These are phyloP conservation scores for Onychostruthus taczanowskii DNA, from an alignment of 2,113 vertebrate species.

Conservation along the genomic window DNA sequence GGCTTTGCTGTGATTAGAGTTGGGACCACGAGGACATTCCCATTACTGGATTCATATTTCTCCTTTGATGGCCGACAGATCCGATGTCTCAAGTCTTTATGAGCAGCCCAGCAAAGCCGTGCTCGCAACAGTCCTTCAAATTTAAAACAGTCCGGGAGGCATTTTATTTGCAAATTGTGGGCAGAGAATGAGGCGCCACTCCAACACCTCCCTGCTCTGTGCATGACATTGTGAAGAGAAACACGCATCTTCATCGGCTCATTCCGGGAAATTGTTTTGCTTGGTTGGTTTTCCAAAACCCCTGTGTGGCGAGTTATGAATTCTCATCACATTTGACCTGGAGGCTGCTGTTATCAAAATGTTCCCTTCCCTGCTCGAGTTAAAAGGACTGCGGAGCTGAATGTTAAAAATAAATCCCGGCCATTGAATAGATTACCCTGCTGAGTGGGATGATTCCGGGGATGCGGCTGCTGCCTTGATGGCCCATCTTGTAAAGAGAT, in stretches of 20 bases:
- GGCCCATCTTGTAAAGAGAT: constrained; percentile 6
- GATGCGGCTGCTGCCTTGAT: not conserved
- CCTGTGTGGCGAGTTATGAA: not conserved
- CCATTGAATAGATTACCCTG: constrained; percentile 12
- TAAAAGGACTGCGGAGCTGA: constrained; percentile 24
- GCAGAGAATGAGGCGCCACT: not conserved
- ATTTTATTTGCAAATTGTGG: constrained; percentile 30
- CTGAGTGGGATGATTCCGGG: not conserved
- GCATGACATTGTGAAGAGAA: not conserved
- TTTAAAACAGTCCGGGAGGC: not conserved
- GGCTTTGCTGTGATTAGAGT: not conserved
- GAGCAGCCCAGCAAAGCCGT: not conserved
- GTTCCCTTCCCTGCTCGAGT: constrained; percentile 34
- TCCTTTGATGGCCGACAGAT: not conserved
- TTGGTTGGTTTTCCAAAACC: constrained; percentile 26
- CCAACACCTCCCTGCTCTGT: not conserved
- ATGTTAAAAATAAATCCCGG: constrained; percentile 29
- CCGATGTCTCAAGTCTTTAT: not conserved
- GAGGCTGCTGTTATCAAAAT: constrained; percentile 42
- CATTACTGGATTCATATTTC: not conserved
- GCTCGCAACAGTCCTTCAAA: not conserved
- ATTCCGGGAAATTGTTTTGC: constrained; percentile 39
- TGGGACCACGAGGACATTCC: not conserved
- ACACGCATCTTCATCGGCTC: not conserved
- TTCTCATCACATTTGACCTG: constrained; percentile 58